Conservation (phyloP, 2,113 vertebrate genomes). For the Heterocephalus glaber region DNA sequence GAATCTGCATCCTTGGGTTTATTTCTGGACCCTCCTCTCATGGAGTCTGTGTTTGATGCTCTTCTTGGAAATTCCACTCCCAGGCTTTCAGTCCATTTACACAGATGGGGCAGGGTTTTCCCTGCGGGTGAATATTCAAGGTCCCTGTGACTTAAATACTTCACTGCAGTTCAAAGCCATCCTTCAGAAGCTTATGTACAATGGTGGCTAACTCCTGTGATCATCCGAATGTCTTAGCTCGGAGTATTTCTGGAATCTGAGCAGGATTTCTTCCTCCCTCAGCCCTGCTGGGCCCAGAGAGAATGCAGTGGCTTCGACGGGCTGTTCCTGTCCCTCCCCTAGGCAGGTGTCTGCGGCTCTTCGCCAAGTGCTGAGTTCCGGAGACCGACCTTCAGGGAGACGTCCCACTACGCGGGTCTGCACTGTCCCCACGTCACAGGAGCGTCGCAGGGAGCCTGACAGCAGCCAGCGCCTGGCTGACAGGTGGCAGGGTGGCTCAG, state of each 20-base stretch:
- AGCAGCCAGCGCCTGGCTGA: neutral
- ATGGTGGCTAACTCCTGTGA: accelerated
- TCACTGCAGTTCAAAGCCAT: accelerated
- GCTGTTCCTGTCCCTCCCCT: accelerated
- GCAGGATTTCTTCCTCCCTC: neutral
- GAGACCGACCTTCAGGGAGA: neutral
- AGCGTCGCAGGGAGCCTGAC: accelerated
- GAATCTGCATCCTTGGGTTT: accelerated
- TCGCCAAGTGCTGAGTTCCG: neutral
- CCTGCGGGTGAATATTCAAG: accelerated
- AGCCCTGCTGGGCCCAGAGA: accelerated
- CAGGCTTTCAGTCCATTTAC: accelerated
- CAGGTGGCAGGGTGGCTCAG: neutral
- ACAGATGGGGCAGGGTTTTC: accelerated
- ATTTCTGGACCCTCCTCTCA: neutral
- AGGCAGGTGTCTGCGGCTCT: neutral
- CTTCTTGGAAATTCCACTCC: neutral
- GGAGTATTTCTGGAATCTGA: accelerated
- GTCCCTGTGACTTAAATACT: accelerated
- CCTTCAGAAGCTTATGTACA: accelerated
- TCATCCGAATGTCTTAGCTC: accelerated
- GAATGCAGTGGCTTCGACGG: accelerated
- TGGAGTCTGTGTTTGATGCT: too few species aligned
- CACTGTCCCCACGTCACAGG: accelerated
- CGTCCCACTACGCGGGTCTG: accelerated